Evolutionary conservation across 2,888 invertebrate species (phyloP).

Genomic region (Mythimna albipuncta): DNA sequence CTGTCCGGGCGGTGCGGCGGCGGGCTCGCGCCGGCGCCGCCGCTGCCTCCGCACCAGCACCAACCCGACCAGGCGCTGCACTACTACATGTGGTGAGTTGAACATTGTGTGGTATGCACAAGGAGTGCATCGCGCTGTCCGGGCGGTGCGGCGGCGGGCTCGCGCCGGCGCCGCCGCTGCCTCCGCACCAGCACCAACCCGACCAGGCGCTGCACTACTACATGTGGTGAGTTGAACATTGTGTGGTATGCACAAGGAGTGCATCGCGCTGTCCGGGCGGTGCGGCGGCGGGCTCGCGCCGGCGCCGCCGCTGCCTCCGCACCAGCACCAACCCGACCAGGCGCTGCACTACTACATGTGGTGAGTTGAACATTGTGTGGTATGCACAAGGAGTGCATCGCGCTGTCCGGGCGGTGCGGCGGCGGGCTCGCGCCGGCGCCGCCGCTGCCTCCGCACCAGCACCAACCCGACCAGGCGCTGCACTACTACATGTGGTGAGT

Average conservation of each 20-base stretch:
- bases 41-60: constrained; percentile 90
- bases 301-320: constrained; percentile 91
- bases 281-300: constrained; percentile 93
- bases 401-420: constrained; percentile 89
- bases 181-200: constrained; percentile 89
- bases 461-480: constrained; percentile 83
- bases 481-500: constrained; percentile 91
- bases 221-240: constrained; percentile 88
- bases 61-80: constrained; percentile 85
- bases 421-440: constrained; percentile 92
- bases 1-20: constrained; percentile 91
- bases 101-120: no score
- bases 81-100: constrained; percentile 91
- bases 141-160: constrained; percentile 92
- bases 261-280: constrained; percentile 72
- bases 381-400: no score
- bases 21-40: constrained; percentile 91
- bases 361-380: constrained; percentile 71
- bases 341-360: constrained; percentile 91
- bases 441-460: constrained; percentile 90
- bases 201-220: constrained; percentile 87
- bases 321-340: constrained; percentile 87
- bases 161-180: constrained; percentile 91
- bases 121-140: no score
- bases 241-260: no score